Percentiles rank a stretch among this genome's conserved stretches.
Conservation (phyloP, 2,797 vertebrate genomes). For the Girardinus metallicus region DNA sequence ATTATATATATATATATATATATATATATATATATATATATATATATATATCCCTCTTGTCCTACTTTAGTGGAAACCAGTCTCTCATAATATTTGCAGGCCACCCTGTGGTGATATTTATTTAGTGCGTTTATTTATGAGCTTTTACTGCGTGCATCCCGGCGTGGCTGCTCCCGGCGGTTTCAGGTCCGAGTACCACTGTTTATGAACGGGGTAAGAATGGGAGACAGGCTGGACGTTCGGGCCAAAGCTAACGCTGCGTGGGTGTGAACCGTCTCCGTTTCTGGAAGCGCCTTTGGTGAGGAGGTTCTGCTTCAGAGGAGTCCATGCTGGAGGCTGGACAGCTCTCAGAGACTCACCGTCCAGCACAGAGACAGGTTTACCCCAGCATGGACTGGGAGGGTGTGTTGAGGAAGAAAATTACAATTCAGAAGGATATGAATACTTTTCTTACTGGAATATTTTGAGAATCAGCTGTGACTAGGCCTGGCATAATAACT, state of each 20-base stretch:
- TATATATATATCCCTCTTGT: not conserved
- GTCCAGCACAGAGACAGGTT: not conserved
- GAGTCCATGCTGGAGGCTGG: not conserved
- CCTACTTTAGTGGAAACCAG: not conserved
- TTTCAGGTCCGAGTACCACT: conserved; percentile 52
- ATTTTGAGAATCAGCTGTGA: too few relatives aligned
- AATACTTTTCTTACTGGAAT: not conserved
- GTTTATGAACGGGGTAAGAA: conserved; percentile 57
- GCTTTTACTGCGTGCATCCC: conserved; percentile 52
- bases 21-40: too few relatives aligned
- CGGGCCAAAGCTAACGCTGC: conserved; percentile 46
- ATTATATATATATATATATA: too few relatives aligned
- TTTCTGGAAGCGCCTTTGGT: not conserved
- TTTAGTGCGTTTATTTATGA: conserved; percentile 27
- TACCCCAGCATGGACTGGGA: not conserved
- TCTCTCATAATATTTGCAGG: conserved; percentile 46
- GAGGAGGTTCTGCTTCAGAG: not conserved
- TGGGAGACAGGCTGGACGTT: conserved; percentile 43
- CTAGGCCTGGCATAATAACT: too few relatives aligned
- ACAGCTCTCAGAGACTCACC: not conserved
- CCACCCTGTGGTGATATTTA: conserved; percentile 62
- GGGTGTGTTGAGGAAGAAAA: not conserved
- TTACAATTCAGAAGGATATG: not conserved
- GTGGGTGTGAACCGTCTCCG: conserved; percentile 47
- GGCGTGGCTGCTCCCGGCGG: conserved; percentile 50